Evolutionary conservation across 92 coral and sea anemone genomes (phyloP), one percentile per base, ranked within the genome.

Genomic region (Parazoanthus swiftii): DNA sequence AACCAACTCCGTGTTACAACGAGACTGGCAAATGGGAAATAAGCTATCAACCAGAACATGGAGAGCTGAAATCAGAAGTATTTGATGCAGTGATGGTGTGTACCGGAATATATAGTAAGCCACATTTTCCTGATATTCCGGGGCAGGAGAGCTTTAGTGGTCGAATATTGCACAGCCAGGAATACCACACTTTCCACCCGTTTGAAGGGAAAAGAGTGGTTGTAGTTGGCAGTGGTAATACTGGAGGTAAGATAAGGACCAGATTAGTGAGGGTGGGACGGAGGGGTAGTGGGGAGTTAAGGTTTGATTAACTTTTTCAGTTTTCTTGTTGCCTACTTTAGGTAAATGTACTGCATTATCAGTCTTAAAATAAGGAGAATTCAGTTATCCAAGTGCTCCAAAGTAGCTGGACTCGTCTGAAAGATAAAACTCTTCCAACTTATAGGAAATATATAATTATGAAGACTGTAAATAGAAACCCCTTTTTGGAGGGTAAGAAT

Each of bases 51-150:
- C 54, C 84, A 65, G 54, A 80, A 72, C 58, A 79, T 59, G 88
- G 25, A 36, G 91, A 89, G 2, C 81, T 66, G 42, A 75, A 50
- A 39, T 90, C 88, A 36, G 94, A 91, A 74, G 80, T 86, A 75
- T 97, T 91, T 81, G 98, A 95, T 85, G 93, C 92, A 38, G 95
- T 97, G 18, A 92, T 97, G 98, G 94, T 94, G 74, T 95, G 98
- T 68, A 75, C 89, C 79, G 98, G 99, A 42, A 83, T 85, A 2
- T 70, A 74, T 48, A 66, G 88, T 75, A 89, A 92, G 23, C 98
- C 94, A 1, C 79, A 76, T 36, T 37, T 82, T 18, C 95, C 98
- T 0, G 44, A 78, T 44, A 85, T 95, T 42, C 92, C 93, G 73
- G 98, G 99, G 1, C 77, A 94, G 85, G 95, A 92, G 71, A 84